Evolutionary conservation across 2,888 invertebrate species (phyloP).

Genomic region (Epicampocera succincta): DNA sequence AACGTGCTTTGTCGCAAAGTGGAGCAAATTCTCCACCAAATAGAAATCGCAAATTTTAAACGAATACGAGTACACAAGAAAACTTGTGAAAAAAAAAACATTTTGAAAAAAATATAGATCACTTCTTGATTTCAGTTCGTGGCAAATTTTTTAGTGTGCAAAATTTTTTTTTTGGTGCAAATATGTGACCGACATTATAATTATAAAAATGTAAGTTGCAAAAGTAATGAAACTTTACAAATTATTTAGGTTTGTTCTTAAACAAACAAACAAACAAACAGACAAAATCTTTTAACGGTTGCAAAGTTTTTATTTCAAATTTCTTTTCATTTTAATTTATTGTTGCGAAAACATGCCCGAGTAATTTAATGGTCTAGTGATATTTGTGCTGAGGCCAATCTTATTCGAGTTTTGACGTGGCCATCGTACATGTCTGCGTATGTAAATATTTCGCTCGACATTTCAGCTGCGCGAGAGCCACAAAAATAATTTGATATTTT

Average conservation of each 20-base stretch:
- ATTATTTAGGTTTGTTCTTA: neutral
- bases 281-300: constrained; percentile 9
- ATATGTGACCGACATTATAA: constrained; percentile 64
- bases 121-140: constrained; percentile 43
- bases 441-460: no score
- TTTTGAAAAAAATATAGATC: constrained; percentile 53
- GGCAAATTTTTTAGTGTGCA: constrained; percentile 44
- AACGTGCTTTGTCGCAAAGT: constrained; percentile 70
- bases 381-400: no score
- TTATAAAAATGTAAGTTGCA: constrained; percentile 31
- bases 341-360: neutral
- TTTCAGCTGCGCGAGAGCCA: no score
- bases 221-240: neutral
- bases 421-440: no score
- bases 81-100: neutral
- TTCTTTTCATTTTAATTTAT: constrained; percentile 35
- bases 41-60: constrained; percentile 47
- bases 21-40: constrained; percentile 65
- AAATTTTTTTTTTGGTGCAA: constrained; percentile 1
- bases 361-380: no score
- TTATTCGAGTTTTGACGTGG: no score
- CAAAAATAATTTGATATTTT: no score
- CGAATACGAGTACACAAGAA: neutral
- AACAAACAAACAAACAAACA: no score
- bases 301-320: constrained; percentile 9